Evolutionary conservation across 2,113 vertebrate species (phyloP), one percentile per base, ranked within the genome.

Genomic region (Lanius ludovicianus): DNA sequence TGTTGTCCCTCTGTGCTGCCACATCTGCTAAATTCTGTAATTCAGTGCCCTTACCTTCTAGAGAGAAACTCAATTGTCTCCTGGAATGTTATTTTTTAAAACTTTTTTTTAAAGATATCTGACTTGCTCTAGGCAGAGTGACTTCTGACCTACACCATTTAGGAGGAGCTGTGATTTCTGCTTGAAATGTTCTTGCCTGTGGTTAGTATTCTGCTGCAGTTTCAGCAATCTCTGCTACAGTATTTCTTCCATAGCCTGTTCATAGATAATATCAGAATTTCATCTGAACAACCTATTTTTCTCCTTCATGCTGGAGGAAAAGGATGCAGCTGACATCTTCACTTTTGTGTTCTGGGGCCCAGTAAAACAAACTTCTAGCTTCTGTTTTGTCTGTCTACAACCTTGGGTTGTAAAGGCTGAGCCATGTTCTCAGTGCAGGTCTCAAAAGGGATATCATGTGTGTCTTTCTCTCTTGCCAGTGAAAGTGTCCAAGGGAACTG

Each of bases 1-100:
- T 14, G 0, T 42, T 2, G 2, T 69, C 1, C 2, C 22, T 74
- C 13, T 84, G 37, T 73, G 33, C n/a, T 84, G 64, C 20, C 12
- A n/a, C 4, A 8, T 80, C 31, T 86, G 39, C 60, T 87, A 42
- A 77, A 74, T 70, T 77, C 47, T 93, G 25, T 69, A 31, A 60
- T 50, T 84, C 23, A 24, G 2, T 87, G 52, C 23, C 20, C 35
- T 55, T 81, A 10, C 16, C 18, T 21, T 74, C 50, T 42, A 41
- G 23, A 81, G 17, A 46, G 15, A 89, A 86, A 42, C 6, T 30
- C 6, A 47, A 0, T 37, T 64, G 7, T 76, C 71, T 62, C 23
- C 24, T 50, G 35, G 11, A 78, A 57, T 22, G 33, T 70, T 64
- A 11, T 44, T 71, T 85, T 46, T 49, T 1, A 16, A 27, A 30